Conservation (phyloP, 1,140 invertebrate species). For the Drosophila eugracilis region DNA sequence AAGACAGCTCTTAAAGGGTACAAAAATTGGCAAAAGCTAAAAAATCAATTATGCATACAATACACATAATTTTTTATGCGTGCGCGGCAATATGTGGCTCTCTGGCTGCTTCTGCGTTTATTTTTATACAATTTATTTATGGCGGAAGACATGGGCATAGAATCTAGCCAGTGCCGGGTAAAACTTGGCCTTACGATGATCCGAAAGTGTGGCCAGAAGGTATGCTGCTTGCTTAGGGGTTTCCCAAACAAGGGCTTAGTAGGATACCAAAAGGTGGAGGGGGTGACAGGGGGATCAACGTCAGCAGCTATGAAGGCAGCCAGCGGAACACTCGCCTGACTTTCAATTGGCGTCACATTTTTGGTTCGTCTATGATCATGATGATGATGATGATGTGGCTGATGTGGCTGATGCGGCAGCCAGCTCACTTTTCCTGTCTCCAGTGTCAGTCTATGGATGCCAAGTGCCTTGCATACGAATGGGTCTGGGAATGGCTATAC, state of each 20-base stretch:
- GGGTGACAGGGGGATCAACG: slow-evolving; percentile 17
- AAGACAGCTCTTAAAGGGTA: slow-evolving; percentile 47
- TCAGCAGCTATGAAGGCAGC: slow-evolving; percentile 34
- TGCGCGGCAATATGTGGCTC: slow-evolving; percentile 36
- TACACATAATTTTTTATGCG: slow-evolving; percentile 59
- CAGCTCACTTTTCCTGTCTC: slow-evolving; percentile 80
- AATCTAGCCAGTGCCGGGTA: background rate
- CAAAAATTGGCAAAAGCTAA: slow-evolving; percentile 54
- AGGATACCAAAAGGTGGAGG: background rate
- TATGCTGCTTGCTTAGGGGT: no score
- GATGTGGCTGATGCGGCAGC: slow-evolving; percentile 56
- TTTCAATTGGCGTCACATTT: slow-evolving; percentile 73
- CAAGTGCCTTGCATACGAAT: slow-evolving; percentile 66
- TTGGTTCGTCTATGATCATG: slow-evolving; percentile 67
- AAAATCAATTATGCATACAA: slow-evolving; percentile 80
- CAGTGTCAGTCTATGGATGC: slow-evolving; percentile 68
- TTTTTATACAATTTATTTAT: slow-evolving; percentile 34
- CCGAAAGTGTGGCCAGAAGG: slow-evolving; percentile 43
- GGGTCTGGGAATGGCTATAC: slow-evolving; percentile 23
- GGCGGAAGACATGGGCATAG: slow-evolving; percentile 53
- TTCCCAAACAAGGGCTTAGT: slow-evolving; percentile 26
- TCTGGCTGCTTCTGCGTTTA: slow-evolving; percentile 18
- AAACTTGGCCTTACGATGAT: slow-evolving; percentile 20
- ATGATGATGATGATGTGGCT: slow-evolving; percentile 46
- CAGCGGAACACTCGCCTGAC: slow-evolving; percentile 54